Percentiles rank a stretch among this genome's conserved stretches.
Conservation (phyloP, 2,797 vertebrate genomes). For the Babyrousa celebensis region DNA sequence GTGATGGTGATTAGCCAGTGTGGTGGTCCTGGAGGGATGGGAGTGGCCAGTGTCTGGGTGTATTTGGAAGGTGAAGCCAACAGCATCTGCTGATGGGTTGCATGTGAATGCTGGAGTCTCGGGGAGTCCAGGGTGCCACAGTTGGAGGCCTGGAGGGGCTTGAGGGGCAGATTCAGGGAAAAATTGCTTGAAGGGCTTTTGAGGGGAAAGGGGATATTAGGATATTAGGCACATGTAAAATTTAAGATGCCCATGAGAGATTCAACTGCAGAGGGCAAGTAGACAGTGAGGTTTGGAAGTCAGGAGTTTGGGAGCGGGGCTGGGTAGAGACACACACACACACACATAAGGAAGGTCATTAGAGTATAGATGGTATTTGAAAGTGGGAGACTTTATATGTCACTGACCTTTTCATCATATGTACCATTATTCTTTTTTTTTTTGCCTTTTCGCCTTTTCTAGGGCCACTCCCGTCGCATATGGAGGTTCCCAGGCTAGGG, state of each 20-base stretch:
- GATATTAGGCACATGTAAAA: not conserved
- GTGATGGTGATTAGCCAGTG: not conserved
- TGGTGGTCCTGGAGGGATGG: not conserved
- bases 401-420: not conserved
- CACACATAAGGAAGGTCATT: not conserved
- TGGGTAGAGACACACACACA: not conserved
- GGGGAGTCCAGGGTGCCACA: too few species aligned
- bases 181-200: not conserved
- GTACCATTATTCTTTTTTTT: not conserved
- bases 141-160: not conserved
- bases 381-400: not conserved
- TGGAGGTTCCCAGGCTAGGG: too few species aligned
- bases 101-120: not conserved
- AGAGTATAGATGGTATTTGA: not conserved
- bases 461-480: too few species aligned
- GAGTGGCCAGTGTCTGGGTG: not conserved
- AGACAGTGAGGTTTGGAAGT: not conserved
- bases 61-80: not conserved
- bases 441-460: too few species aligned
- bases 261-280: not conserved
- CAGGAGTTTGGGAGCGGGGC: not conserved
- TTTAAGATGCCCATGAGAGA: not conserved
- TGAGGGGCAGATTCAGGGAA: not conserved
- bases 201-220: not conserved
- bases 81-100: not conserved